phyloP scores from a whole-genome alignment of 1,140 invertebrate genomes.

The Papilio polytes region DNA sequence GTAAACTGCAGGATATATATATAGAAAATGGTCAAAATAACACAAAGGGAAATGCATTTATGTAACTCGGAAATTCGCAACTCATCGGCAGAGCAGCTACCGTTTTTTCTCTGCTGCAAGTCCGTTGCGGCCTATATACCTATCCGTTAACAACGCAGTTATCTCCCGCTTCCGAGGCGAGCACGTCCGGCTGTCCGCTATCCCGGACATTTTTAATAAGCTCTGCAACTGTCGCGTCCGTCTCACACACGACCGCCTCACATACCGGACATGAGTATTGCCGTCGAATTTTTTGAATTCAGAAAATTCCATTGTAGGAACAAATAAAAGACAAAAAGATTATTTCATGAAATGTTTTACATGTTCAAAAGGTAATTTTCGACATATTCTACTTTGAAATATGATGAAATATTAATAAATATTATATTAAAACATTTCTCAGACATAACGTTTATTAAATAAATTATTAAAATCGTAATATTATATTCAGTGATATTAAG shows the following conservation, averaged over 20 bases:
- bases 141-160: constrained; percentile 56
- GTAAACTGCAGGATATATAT: too few relatives aligned
- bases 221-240: constrained; percentile 39
- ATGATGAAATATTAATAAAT: background rate
- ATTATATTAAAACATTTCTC: background rate
- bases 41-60: background rate
- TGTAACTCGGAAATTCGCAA: background rate
- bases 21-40: background rate
- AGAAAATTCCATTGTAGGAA: background rate
- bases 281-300: background rate
- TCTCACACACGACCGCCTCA: constrained; percentile 38
- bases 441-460: background rate
- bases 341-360: background rate
- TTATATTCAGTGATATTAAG: background rate
- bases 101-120: constrained; percentile 20
- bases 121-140: constrained; percentile 61
- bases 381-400: background rate
- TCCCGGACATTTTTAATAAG: constrained; percentile 27
- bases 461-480: background rate
- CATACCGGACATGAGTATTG: constrained; percentile 30
- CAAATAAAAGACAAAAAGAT: background rate
- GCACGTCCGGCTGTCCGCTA: constrained; percentile 52
- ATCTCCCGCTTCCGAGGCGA: constrained; percentile 42
- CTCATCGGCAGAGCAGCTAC: background rate
- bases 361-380: too few relatives aligned